These are phyloP conservation scores for Tribolium castaneum DNA, from an alignment of 1,140 invertebrate genomes.

Conservation along the genomic window DNA sequence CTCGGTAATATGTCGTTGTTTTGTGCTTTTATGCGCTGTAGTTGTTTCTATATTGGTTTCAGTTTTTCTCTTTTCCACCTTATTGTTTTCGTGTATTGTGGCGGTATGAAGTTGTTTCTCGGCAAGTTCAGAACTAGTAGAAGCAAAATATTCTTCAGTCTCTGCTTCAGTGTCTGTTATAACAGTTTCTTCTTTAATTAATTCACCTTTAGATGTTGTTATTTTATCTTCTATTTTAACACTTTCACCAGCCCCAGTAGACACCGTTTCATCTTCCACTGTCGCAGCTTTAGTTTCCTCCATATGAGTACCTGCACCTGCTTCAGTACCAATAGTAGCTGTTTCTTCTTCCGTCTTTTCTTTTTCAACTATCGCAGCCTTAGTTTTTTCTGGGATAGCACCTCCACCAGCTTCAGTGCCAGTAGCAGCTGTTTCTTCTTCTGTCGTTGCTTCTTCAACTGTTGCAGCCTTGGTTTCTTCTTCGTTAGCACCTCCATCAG, in stretches of 20 bases:
- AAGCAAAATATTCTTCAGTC: background rate
- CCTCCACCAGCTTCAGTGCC: too few relatives aligned
- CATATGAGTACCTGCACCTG: background rate
- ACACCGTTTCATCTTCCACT: background rate
- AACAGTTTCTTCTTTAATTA: background rate
- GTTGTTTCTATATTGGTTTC: background rate
- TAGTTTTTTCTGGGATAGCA: background rate
- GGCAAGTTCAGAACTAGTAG: background rate
- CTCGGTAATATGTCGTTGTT: too few relatives aligned
- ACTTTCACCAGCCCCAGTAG: background rate
- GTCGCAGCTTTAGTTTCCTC: background rate
- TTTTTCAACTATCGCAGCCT: background rate
- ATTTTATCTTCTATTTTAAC: background rate
- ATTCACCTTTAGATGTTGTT: background rate
- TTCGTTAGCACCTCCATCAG: too few relatives aligned
- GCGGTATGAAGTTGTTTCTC: background rate
- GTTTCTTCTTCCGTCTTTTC: background rate
- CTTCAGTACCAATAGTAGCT: background rate
- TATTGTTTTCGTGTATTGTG: background rate
- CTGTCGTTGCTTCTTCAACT: too few relatives aligned
- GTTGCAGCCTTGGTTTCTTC: too few relatives aligned
- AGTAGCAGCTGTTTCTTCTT: too few relatives aligned
- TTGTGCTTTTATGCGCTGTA: background rate
- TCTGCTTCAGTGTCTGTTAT: background rate
- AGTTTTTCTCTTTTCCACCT: background rate